Base-by-base conservation (phyloP, 2,113 vertebrate genomes). In the Datnioides undecimradiatus region DNA sequence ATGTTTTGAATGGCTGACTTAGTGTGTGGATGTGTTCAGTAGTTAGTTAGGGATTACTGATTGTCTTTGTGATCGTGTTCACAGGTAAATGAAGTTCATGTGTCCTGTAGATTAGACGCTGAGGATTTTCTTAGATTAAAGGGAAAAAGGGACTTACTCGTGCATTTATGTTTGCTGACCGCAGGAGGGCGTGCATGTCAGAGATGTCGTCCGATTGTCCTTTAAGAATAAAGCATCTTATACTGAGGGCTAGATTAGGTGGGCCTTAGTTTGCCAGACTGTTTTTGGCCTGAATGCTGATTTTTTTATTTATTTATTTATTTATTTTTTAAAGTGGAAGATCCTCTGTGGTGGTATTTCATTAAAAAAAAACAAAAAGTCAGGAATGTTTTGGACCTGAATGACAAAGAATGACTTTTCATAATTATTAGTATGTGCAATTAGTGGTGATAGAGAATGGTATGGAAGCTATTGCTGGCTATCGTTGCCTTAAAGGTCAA, bases 361-460 rank as follows among this genome's bases (percentile, higher is more conserved):
- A 4, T 73, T 46, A 19, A 65, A 40, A 65, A n/a, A 13, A 17
- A 19, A 65, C 33, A 65, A n/a, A 13, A 17, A 51, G 3, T 27
- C 8, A 46, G 33, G 41, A 64, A 63, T 79, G 64, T 75, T 70
- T 80, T 87, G 75, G 81, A 86, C 72, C 82, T 88, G 46, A 68
- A 58, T 19, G 31, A 73, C 9, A 58, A 38, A 75, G 46, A 60
- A 23, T 38, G 46, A 73, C 8, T 38, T 58, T 55, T 51, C 4
- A 19, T 43, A 8, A 1, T 68, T 23, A 4, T 52, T 46, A 71
- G 41, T 4, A 0, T 49, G 63, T 63, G 60, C 49, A 36, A 25
- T 19, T 19, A 41, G 51, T 49, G 63, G 60, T 36, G 64, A 33
- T 46, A 34, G 10, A n/a, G 45, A 45, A 17, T 19, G 27, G 27